Percentiles rank a stretch among this genome's conserved stretches.
Evolutionary conservation across 2,888 invertebrate species (phyloP).

Genomic region (Cheilosia impressa): DNA sequence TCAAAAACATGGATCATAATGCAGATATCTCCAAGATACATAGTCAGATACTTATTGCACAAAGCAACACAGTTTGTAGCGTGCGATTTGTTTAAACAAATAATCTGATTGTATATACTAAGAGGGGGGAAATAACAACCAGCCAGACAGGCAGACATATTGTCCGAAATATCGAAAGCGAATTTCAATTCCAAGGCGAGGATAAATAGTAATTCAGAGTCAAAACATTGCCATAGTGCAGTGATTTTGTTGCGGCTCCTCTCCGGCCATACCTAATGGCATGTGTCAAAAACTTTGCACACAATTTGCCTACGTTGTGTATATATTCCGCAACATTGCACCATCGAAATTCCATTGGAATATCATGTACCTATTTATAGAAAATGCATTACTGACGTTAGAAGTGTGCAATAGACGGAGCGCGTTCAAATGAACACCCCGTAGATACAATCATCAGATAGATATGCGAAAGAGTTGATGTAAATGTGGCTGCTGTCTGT

Average conservation of each 20-base stretch:
- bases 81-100: conserved; percentile 35
- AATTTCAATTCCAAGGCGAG: conserved; percentile 78
- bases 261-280: conserved; percentile 36
- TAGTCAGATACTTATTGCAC: conserved; percentile 32
- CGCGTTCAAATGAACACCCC: conserved; percentile 44
- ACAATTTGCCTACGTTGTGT: conserved; percentile 21
- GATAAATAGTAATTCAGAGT: conserved; percentile 75
- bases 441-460: conserved; percentile 42
- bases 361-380: conserved; percentile 63
- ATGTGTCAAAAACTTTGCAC: conserved; percentile 60
- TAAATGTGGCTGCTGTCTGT: conserved; percentile 16
- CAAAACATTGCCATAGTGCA: conserved; percentile 50
- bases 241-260: conserved; percentile 25
- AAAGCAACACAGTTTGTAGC: conserved; percentile 43
- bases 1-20: conserved; percentile 35
- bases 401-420: conserved; percentile 47
- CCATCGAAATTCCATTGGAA: conserved; percentile 69
- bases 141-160: conserved; percentile 37
- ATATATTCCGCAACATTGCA: conserved; percentile 57
- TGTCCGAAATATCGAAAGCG: conserved; percentile 55
- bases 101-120: conserved; percentile 4
- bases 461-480: conserved; percentile 20
- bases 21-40: conserved; percentile 26
- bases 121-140: conserved; percentile 30
- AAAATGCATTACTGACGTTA: conserved; percentile 59